Evolutionary conservation across 1,140 invertebrate genomes (phyloP).

Genomic region (Cydia fagiglandana): DNA sequence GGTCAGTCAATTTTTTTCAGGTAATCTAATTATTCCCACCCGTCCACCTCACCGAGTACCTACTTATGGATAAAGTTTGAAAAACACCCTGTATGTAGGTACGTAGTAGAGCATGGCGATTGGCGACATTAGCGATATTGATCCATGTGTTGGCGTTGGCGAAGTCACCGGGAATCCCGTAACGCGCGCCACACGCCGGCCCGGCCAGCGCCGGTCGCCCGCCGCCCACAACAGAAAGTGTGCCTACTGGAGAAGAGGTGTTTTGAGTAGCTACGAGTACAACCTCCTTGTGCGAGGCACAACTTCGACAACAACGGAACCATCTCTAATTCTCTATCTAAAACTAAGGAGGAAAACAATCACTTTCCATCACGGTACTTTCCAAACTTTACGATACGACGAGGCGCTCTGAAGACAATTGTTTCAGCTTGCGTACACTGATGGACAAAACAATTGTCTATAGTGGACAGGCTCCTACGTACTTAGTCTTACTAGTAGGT

Average conservation of each 20-base stretch:
- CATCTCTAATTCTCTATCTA: background rate
- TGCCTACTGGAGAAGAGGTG: too few relatives aligned
- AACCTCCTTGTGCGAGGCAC: background rate
- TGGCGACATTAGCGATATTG: too few relatives aligned
- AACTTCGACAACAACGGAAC: background rate
- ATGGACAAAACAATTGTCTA: background rate
- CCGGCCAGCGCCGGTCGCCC: too few relatives aligned
- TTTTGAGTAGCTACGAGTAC: too few relatives aligned
- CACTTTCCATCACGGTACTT: background rate
- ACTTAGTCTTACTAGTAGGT: background rate
- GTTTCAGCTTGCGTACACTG: background rate
- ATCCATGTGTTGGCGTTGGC: background rate
- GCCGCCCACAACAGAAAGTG: too few relatives aligned
- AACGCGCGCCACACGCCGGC: too few relatives aligned
- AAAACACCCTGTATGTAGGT: too few relatives aligned
- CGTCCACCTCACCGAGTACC: too few relatives aligned
- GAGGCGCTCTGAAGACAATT: background rate
- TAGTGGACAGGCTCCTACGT: background rate
- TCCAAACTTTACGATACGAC: background rate
- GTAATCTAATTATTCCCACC: too few relatives aligned
- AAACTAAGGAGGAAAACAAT: conserved; percentile 11
- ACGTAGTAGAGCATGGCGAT: too few relatives aligned
- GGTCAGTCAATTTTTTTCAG: too few relatives aligned
- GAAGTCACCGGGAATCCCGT: background rate
- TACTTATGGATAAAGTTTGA: too few relatives aligned